Conservation (phyloP, 2,888 invertebrate genomes). For the Andrena praecox region DNA sequence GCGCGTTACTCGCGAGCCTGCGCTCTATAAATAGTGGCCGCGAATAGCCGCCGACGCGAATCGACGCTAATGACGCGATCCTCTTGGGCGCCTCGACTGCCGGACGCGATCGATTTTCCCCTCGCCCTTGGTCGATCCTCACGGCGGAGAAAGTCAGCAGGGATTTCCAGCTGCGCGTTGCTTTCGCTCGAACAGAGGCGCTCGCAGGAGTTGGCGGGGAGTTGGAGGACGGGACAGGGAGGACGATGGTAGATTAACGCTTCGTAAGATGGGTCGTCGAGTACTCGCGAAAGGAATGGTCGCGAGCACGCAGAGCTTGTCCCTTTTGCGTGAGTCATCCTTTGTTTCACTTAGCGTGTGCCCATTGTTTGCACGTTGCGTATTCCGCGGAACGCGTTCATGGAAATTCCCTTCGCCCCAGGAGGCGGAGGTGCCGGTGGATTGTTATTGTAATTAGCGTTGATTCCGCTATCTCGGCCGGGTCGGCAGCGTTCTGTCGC, state of each 20-base stretch:
- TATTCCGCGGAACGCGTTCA: slow-evolving; percentile 44
- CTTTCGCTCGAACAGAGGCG: too few species aligned
- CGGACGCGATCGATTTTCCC: slow-evolving; percentile 15
- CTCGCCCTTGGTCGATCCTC: not conserved
- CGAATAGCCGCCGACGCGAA: slow-evolving; percentile 11
- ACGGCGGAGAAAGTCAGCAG: too few species aligned
- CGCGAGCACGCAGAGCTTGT: too few species aligned
- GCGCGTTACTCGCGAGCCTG: slow-evolving; percentile 42
- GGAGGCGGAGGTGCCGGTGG: not conserved
- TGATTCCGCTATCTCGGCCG: slow-evolving; percentile 8
- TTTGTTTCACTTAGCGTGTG: slow-evolving; percentile 18
- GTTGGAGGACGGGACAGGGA: too few species aligned
- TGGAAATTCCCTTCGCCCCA: slow-evolving; percentile 27
- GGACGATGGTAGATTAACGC: too few species aligned
- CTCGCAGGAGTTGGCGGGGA: too few species aligned
- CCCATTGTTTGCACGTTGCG: slow-evolving; percentile 46
- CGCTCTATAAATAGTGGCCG: slow-evolving; percentile 44
- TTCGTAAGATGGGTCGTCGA: too few species aligned
- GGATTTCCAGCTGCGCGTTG: too few species aligned
- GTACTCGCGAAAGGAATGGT: too few species aligned
- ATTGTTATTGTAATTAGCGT: slow-evolving; percentile 48
- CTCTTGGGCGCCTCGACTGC: not conserved
- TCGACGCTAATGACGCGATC: slow-evolving; percentile 32
- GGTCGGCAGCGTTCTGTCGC: too few species aligned
- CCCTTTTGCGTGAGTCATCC: slow-evolving; percentile 15